Evolutionary conservation across 2,113 vertebrate species (phyloP).

Genomic region (Solea solea): DNA sequence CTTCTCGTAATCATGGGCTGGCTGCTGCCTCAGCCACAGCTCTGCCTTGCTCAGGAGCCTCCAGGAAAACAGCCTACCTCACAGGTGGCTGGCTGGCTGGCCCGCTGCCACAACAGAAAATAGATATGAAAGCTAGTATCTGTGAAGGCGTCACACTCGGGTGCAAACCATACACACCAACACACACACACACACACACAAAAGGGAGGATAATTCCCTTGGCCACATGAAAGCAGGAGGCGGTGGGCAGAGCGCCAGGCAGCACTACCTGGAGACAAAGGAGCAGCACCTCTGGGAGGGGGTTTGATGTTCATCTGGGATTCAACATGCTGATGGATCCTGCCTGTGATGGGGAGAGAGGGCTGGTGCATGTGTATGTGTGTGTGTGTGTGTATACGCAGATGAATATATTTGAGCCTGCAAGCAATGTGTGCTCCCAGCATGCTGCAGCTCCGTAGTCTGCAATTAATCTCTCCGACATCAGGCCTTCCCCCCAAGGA

Average conservation of each 20-base stretch:
- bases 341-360: constrained; percentile 59
- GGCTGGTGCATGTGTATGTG: constrained; percentile 31
- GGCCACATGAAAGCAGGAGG: constrained; percentile 87
- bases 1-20: constrained; percentile 68
- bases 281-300: constrained; percentile 79
- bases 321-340: constrained; percentile 84
- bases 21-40: constrained; percentile 70
- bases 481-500: constrained; percentile 64
- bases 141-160: constrained; percentile 74
- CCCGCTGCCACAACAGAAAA: constrained; percentile 67
- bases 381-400: constrained; percentile 56
- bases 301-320: constrained; percentile 83
- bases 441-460: constrained; percentile 75
- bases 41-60: constrained; percentile 68
- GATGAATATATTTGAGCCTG: constrained; percentile 70
- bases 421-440: constrained; percentile 72
- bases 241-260: constrained; percentile 79
- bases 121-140: constrained; percentile 75
- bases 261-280: constrained; percentile 83
- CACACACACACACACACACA: constrained; percentile 49
- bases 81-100: constrained; percentile 76
- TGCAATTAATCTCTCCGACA: constrained; percentile 86
- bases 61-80: constrained; percentile 66
- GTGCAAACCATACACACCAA: constrained; percentile 57
- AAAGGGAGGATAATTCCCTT: constrained; percentile 78